Conservation (phyloP, 2,888 invertebrate genomes). For the Lycia hirtaria region DNA sequence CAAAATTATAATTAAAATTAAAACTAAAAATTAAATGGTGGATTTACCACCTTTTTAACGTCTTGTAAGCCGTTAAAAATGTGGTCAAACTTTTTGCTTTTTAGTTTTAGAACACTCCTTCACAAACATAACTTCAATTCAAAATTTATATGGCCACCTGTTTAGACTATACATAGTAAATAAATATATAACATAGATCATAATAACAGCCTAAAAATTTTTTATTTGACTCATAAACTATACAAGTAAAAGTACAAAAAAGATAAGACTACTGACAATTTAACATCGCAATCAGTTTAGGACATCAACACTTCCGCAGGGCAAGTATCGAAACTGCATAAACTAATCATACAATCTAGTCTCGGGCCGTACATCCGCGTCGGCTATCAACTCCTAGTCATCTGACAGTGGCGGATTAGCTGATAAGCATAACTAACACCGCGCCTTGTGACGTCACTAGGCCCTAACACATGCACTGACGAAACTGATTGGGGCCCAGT, state of each 20-base stretch:
- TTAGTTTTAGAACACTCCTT: no score
- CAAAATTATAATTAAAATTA: no score
- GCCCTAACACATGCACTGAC: neutral
- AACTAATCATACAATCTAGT: conserved; percentile 39
- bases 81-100: no score
- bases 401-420: conserved; percentile 28
- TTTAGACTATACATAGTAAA: no score
- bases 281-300: conserved; percentile 19
- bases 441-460: conserved; percentile 6
- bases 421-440: conserved; percentile 9
- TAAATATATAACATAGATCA: no score
- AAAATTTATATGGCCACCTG: no score
- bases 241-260: neutral
- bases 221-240: neutral
- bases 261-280: neutral
- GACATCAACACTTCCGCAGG: conserved; percentile 33
- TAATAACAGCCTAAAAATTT: no score
- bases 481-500: neutral
- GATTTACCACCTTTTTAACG: no score
- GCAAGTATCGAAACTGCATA: conserved; percentile 37
- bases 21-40: no score
- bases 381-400: conserved; percentile 35
- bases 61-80: no score
- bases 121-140: no score
- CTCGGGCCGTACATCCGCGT: conserved; percentile 23